These are phyloP conservation scores for Falco punctatus DNA, from an alignment of 2,113 vertebrate species.

Conservation along the genomic window DNA sequence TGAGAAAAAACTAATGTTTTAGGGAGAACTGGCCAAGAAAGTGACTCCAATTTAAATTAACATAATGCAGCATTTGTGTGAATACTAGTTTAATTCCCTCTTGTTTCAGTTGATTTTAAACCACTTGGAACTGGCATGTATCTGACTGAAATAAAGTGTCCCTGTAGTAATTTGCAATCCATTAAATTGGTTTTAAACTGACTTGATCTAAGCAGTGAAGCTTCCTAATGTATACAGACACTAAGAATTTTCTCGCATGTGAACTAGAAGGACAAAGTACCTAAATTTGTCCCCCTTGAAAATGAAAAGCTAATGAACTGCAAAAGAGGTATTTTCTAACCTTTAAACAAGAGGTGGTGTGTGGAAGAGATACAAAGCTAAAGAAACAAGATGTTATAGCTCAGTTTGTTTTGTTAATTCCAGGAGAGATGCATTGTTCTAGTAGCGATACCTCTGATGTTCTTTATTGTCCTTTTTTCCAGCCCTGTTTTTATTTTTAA, in stretches of 20 bases:
- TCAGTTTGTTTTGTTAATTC: background rate
- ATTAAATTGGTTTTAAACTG: background rate
- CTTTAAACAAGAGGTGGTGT: background rate
- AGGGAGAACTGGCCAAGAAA: background rate
- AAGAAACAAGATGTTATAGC: background rate
- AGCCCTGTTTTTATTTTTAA: background rate
- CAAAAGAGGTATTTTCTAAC: background rate
- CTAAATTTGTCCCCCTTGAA: background rate
- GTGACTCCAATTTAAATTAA: background rate
- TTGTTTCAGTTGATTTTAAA: slow-evolving; percentile 8
- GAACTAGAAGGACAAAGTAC: background rate
- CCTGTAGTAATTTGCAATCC: background rate
- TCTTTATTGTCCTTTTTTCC: background rate
- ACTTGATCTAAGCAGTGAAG: background rate
- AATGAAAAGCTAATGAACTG: background rate
- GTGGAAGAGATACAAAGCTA: background rate
- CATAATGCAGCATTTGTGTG: background rate
- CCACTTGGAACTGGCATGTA: background rate
- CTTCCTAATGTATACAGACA: background rate
- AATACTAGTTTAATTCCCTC: background rate
- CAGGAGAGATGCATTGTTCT: background rate
- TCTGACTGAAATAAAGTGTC: background rate
- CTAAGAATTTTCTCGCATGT: background rate
- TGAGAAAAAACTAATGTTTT: background rate
- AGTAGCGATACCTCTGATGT: background rate